Conservation (phyloP, 2,888 invertebrate species). For the Drosophila mimetica region DNA sequence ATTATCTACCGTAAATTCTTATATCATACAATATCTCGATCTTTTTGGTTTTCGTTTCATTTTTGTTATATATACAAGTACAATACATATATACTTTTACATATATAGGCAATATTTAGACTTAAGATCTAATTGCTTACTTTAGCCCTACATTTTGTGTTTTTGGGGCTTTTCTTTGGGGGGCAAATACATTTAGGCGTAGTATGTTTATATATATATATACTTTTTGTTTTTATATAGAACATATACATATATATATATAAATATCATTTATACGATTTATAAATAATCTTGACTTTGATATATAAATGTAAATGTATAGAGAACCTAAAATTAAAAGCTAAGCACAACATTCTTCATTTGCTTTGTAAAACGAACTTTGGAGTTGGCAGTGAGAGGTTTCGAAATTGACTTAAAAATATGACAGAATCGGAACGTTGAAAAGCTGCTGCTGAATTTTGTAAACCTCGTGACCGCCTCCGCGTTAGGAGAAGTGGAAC, state of each 20-base stretch:
- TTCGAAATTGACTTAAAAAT: conserved; percentile 1
- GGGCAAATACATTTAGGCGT: conserved; percentile 59
- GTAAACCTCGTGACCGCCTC: not conserved
- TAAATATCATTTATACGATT: conserved; percentile 58
- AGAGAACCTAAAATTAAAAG: conserved; percentile 65
- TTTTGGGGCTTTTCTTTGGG: conserved; percentile 5
- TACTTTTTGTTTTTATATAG: conserved; percentile 55
- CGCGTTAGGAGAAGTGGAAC: conserved; percentile 4
- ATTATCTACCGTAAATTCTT: conserved; percentile 79
- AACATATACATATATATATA: conserved; percentile 62
- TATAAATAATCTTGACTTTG: conserved; percentile 62
- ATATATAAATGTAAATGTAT: conserved; percentile 51
- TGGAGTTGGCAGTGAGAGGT: conserved; percentile 10
- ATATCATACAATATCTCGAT: conserved; percentile 61
- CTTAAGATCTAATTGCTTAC: conserved; percentile 63
- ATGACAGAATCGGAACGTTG: not conserved
- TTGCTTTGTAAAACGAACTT: conserved; percentile 6
- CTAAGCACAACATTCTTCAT: conserved; percentile 64
- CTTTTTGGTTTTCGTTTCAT: conserved; percentile 22
- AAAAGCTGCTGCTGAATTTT: not conserved
- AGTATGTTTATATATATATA: conserved; percentile 27
- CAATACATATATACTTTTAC: conserved; percentile 61
- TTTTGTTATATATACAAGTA: conserved; percentile 68
- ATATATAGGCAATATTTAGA: conserved; percentile 66
- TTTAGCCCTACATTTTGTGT: conserved; percentile 23